Conservation (phyloP, 2,113 vertebrate species). For the Paramisgurnus dabryanus region DNA sequence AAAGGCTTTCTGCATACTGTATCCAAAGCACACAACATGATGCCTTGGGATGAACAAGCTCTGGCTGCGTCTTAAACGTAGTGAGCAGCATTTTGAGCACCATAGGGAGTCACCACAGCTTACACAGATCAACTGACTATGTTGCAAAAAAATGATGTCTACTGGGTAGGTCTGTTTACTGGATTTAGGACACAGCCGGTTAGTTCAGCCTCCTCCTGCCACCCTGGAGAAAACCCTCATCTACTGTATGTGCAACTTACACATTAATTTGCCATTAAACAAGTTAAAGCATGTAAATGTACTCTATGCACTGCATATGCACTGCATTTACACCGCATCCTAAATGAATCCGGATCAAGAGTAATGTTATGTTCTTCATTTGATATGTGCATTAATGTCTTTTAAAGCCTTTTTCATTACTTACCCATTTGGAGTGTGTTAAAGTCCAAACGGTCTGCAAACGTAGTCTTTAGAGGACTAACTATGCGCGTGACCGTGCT, state of each 20-base stretch:
- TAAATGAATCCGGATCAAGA: too few relatives aligned
- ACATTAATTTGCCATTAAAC: background rate
- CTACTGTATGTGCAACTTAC: background rate
- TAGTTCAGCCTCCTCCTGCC: background rate
- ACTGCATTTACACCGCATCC: too few relatives aligned
- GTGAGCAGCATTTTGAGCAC: background rate
- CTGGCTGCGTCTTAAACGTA: background rate
- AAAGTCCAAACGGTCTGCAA: conserved; percentile 2
- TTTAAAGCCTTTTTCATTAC: background rate
- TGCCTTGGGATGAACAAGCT: background rate
- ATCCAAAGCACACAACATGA: conserved; percentile 10
- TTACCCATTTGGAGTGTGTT: conserved; percentile 29
- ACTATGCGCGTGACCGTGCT: background rate
- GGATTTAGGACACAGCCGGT: background rate
- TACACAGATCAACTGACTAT: background rate
- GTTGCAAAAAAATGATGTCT: background rate
- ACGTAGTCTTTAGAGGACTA: conserved; percentile 29
- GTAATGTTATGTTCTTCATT: background rate
- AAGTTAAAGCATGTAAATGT: too few relatives aligned
- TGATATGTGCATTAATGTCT: background rate
- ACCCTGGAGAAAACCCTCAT: background rate
- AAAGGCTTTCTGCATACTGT: background rate
- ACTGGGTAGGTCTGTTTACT: background rate
- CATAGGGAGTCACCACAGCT: background rate
- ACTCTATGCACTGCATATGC: background rate